Evolutionary conservation across 2,113 vertebrate genomes (phyloP), one percentile per base, ranked within the genome.

Genomic region (Sardina pilchardus): DNA sequence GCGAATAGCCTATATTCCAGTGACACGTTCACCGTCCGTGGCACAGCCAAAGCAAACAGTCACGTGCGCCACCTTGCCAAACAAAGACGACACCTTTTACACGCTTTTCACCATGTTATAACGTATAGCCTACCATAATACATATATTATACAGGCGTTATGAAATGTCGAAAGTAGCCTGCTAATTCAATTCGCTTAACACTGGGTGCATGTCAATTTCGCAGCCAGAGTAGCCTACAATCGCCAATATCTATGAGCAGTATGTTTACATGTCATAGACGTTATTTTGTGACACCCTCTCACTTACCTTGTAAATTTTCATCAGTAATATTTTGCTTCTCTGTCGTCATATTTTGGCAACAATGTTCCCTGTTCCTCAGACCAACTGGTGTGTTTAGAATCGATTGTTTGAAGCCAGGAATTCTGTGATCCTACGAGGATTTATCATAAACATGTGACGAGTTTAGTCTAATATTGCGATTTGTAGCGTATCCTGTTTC

Each of bases 301-400:
- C 16, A 84, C 91, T 92, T 91, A 96, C 95, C 94, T 89, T 95
- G 95, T 81, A 96, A 42, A 88, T 94, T 94, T 87, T 94, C 95
- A n/a, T 95, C 95, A 34, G 88, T 90, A 34, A 85, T 86, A 44
- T 75, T 87, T 44, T 87, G 86, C 80, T 90, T 90, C 34, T 90
- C 88, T 56, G 88, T 90, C 34, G 93, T 91, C 93, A 94, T 94
- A 24, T 34, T 78, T 78, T 78, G 71, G 71, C 14, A 17, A 34
- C 26, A 78, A 78, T 36, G 34, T 36, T 36, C 71, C 71, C 30
- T 36, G 71, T 17, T 78, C 30, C 30, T 34, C 71, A 39, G 36
- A 78, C 71, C 71, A 78, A 36, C 9, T 78, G 71, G 10, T 78
- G 10, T 67, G 71, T 34, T 36, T 16, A 36, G 14, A 78, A 78